Conservation (phyloP, 2,113 vertebrate species). For the Leucosticte australis region DNA sequence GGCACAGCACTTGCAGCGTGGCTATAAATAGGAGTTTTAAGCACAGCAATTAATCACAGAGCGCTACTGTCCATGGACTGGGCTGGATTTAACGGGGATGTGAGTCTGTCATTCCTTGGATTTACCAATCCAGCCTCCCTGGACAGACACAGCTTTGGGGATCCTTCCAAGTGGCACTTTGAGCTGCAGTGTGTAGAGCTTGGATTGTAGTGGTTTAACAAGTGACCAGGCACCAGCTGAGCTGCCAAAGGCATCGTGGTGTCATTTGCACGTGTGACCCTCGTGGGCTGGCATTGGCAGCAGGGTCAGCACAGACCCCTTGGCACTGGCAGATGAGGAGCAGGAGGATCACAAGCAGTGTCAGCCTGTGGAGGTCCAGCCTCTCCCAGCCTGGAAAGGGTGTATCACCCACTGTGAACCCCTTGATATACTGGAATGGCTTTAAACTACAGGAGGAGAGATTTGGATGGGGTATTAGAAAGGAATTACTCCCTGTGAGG, state of each 20-base stretch:
- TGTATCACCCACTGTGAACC: not conserved
- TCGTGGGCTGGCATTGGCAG: accelerated
- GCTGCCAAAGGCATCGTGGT: not conserved
- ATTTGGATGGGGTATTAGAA: not conserved
- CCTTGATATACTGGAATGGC: not conserved
- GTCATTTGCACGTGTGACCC: accelerated
- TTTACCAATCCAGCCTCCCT: not conserved
- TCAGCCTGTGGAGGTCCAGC: not conserved
- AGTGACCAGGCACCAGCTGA: not conserved
- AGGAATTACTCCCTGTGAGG: not conserved
- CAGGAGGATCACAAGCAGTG: not conserved
- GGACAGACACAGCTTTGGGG: not conserved
- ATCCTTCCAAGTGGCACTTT: not conserved
- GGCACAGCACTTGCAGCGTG: not conserved
- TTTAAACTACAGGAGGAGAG: not conserved
- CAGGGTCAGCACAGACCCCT: not conserved
- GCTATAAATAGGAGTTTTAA: conserved; percentile 51
- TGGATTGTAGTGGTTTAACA: not conserved
- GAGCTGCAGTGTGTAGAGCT: not conserved
- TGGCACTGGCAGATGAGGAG: not conserved
- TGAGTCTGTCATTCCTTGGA: not conserved
- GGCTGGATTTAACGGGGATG: not conserved
- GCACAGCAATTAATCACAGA: conserved; percentile 20
- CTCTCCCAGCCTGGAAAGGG: not conserved
- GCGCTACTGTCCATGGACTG: not conserved